Conservation (phyloP, 2,888 invertebrate genomes). For the Miltochrista miniata region DNA sequence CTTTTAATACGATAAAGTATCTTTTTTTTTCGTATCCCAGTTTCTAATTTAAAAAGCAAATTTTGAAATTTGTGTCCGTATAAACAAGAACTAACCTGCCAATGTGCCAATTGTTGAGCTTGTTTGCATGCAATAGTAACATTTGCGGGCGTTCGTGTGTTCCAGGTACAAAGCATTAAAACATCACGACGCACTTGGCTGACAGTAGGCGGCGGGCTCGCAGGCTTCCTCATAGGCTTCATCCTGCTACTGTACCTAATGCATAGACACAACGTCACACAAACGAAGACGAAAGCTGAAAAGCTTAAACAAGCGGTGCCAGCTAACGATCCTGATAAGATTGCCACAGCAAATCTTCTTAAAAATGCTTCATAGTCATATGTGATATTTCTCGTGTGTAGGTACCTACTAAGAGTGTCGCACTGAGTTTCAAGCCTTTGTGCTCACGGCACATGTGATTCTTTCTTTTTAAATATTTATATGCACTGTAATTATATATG, state of each 20-base stretch:
- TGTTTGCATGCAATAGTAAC: no score
- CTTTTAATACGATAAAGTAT: no score
- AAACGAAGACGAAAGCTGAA: constrained; percentile 62
- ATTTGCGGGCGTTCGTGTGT: not conserved
- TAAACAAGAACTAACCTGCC: no score
- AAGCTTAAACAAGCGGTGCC: constrained; percentile 54
- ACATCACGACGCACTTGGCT: constrained; percentile 72
- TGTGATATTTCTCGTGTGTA: not conserved
- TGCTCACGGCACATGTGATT: not conserved
- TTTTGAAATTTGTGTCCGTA: no score
- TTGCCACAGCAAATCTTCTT: constrained; percentile 59
- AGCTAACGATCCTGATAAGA: constrained; percentile 49
- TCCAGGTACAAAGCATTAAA: constrained; percentile 58
- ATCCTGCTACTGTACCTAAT: constrained; percentile 73
- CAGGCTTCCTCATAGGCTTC: constrained; percentile 74
- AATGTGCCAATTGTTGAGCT: no score
- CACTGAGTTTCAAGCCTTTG: no score
- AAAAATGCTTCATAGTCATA: constrained; percentile 39
- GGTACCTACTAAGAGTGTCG: no score
- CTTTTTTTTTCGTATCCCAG: no score
- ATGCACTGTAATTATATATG: no score
- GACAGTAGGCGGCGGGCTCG: constrained; percentile 71
- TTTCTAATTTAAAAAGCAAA: no score
- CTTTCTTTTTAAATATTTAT: not conserved
- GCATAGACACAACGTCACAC: constrained; percentile 76